Percentiles rank a stretch among this genome's conserved stretches.
phyloP scores from a whole-genome alignment of 2,888 invertebrate species.

The Pterostichus niger region DNA sequence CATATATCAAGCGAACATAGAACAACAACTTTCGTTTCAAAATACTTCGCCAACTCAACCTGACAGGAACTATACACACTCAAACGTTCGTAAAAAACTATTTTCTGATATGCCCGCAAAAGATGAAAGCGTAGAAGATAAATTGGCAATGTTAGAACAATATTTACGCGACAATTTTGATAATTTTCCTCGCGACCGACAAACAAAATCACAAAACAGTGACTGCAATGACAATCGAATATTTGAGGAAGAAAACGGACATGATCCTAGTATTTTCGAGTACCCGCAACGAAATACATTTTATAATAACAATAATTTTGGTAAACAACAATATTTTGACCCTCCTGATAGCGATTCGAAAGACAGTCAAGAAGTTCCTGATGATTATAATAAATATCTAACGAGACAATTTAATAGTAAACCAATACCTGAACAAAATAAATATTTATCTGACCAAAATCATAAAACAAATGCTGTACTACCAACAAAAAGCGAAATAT shows the following conservation, averaged over 20 bases:
- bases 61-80: slow-evolving; percentile 7
- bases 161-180: slow-evolving; percentile 61
- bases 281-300: background rate
- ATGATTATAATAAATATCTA: slow-evolving; percentile 15
- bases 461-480: background rate
- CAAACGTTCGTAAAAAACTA: slow-evolving; percentile 36
- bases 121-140: slow-evolving; percentile 36
- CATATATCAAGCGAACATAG: slow-evolving; percentile 65
- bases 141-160: slow-evolving; percentile 58
- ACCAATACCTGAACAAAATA: no score
- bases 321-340: slow-evolving; percentile 1
- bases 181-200: slow-evolving; percentile 28
- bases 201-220: slow-evolving; percentile 2
- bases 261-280: no score
- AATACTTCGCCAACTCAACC: slow-evolving; percentile 42
- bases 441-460: no score
- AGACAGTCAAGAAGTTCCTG: slow-evolving; percentile 27
- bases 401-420: slow-evolving; percentile 9
- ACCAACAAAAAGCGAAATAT: slow-evolving; percentile 27
- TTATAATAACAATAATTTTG: slow-evolving; percentile 31
- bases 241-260: slow-evolving; percentile 31
- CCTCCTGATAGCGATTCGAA: slow-evolving; percentile 17
- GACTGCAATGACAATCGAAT: slow-evolving; percentile 14
- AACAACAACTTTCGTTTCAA: slow-evolving; percentile 40
- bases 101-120: slow-evolving; percentile 48